phyloP scores from a whole-genome alignment of 2,888 invertebrate genomes.

The Melanchra persicariae region DNA sequence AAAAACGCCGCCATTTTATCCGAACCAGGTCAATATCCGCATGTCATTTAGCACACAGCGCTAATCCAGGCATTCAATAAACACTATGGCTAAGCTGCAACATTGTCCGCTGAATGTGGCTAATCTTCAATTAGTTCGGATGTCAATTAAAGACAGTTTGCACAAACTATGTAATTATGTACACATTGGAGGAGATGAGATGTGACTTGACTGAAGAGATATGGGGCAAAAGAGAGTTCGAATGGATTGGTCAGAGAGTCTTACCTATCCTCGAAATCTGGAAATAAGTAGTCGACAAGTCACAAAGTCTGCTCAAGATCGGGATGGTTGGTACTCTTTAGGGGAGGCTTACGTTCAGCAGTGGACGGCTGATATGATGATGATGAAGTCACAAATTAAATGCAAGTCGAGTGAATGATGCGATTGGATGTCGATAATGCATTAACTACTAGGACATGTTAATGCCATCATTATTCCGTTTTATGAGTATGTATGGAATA shows the following conservation, averaged over 20 bases:
- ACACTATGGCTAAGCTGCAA: slow-evolving; percentile 17
- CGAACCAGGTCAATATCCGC: background rate
- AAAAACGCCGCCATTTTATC: background rate
- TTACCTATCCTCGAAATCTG: too few relatives aligned
- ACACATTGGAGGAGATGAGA: background rate
- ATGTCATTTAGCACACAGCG: slow-evolving; percentile 10
- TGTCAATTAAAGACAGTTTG: slow-evolving; percentile 38
- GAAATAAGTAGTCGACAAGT: too few relatives aligned
- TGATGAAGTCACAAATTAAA: background rate
- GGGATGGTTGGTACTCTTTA: too few relatives aligned
- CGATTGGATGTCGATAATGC: background rate
- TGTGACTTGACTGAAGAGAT: slow-evolving; percentile 8
- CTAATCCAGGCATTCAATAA: slow-evolving; percentile 26
- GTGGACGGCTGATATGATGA: too few relatives aligned
- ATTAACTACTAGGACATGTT: too few relatives aligned
- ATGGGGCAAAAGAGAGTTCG: background rate
- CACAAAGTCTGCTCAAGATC: too few relatives aligned
- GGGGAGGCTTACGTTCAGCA: too few relatives aligned
- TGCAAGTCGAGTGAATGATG: background rate
- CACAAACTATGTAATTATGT: slow-evolving; percentile 12
- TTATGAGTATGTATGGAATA: too few relatives aligned
- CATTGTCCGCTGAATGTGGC: slow-evolving; percentile 23
- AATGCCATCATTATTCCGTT: too few relatives aligned
- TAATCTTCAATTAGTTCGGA: slow-evolving; percentile 59
- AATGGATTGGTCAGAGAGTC: too few relatives aligned